Evolutionary conservation across 2,797 vertebrate genomes (phyloP).

Genomic region (Steatocranus sp.): DNA sequence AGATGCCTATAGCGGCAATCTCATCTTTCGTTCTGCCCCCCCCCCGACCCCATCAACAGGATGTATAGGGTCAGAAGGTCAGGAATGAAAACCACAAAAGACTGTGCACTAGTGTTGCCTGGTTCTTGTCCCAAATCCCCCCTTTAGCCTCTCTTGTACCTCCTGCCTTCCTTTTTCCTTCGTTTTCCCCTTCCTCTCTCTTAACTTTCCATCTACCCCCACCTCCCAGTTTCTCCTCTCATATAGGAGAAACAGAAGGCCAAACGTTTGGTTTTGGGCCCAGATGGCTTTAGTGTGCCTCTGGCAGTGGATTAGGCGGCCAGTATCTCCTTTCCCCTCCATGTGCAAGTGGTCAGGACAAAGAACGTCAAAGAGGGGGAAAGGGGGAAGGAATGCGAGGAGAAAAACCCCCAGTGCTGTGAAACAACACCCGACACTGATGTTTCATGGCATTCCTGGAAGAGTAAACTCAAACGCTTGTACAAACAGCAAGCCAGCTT

Average conservation of each 20-base stretch:
- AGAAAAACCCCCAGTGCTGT: conserved; percentile 13
- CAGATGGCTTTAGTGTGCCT: conserved; percentile 73
- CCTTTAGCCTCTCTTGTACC: conserved; percentile 25
- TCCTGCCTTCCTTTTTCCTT: conserved; percentile 29
- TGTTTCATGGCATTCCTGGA: conserved; percentile 64
- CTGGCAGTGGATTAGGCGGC: conserved; percentile 68
- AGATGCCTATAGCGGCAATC: conserved; percentile 51
- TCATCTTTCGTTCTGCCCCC: conserved; percentile 39
- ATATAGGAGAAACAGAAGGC: conserved; percentile 43
- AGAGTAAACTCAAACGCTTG: conserved; percentile 41
- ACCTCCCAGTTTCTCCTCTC: conserved; percentile 2
- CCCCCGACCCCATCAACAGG: conserved; percentile 51
- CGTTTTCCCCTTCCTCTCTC: conserved; percentile 20
- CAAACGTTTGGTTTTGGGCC: conserved; percentile 64
- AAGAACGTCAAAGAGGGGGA: conserved; percentile 70
- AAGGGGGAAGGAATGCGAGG: conserved; percentile 55
- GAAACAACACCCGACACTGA: conserved; percentile 59
- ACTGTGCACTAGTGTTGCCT: conserved; percentile 58
- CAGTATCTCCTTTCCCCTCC: conserved; percentile 71
- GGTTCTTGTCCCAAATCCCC: conserved; percentile 57
- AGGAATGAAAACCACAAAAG: conserved; percentile 68
- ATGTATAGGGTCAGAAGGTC: conserved; percentile 70
- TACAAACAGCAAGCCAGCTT: conserved; percentile 36
- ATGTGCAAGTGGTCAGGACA: conserved; percentile 76
- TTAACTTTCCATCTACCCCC: conserved; percentile 47